A percentile compares a stretch with the other conserved stretches of the same genome.
These are phyloP conservation scores for Strigamia maritima DNA, from an alignment of 2,888 invertebrate genomes.

Conservation along the genomic window DNA sequence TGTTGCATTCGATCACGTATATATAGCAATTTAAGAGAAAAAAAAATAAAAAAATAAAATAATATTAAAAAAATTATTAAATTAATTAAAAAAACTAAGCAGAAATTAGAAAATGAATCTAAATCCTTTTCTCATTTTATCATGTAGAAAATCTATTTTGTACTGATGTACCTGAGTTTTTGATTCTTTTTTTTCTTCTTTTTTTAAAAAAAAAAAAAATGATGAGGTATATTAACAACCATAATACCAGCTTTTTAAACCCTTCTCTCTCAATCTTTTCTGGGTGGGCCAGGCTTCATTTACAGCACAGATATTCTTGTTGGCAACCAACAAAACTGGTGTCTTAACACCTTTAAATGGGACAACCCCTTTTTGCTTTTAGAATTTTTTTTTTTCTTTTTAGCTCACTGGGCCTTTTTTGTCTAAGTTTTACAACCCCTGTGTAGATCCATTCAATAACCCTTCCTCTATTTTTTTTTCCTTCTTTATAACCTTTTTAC, in stretches of 20 bases:
- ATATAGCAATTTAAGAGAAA: neutral
- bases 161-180: conserved; percentile 12
- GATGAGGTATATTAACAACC: conserved; percentile 18
- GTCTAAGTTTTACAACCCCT: conserved; percentile 31
- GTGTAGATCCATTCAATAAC: conserved; percentile 16
- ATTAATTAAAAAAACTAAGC: neutral
- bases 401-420: conserved; percentile 4
- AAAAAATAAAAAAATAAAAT: neutral
- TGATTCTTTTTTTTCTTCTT: too few relatives aligned
- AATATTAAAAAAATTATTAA: neutral
- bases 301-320: neutral
- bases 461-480: neutral
- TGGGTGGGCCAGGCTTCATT: conserved; percentile 20
- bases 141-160: neutral
- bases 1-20: too few relatives aligned
- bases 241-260: neutral
- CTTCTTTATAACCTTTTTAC: neutral
- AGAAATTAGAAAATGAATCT: conserved; percentile 23
- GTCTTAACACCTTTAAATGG: conserved; percentile 3
- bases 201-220: neutral
- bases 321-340: conserved; percentile 7
- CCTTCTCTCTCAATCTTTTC: neutral
- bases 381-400: neutral
- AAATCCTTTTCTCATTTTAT: neutral
- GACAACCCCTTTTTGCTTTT: neutral